These are phyloP conservation scores for Apostichopus japonicus DNA, from an alignment of 35 echinoderm and acorn worm genomes.

Conservation along the genomic window DNA sequence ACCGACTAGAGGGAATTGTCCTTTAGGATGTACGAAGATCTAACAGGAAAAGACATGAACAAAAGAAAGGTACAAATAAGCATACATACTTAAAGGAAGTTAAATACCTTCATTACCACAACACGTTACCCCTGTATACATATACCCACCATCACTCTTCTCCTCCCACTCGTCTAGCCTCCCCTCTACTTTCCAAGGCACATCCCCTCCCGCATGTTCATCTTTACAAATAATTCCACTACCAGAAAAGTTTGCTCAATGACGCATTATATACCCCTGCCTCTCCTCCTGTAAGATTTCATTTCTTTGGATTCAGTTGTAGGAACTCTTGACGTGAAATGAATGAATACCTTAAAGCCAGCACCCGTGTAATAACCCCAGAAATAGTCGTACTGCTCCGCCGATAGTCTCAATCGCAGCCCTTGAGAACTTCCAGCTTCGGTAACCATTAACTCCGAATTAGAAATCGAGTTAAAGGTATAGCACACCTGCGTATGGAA, in stretches of 20 bases:
- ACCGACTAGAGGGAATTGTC: constrained; percentile 33
- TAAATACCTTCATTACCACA: too few species aligned
- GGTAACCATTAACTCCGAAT: background rate
- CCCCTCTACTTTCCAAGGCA: too few species aligned
- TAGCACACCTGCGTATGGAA: constrained; percentile 11
- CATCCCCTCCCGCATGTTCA: too few species aligned
- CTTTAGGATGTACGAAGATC: constrained; percentile 9
- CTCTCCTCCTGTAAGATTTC: too few species aligned
- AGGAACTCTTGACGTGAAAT: background rate
- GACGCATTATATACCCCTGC: too few species aligned
- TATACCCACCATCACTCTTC: too few species aligned
- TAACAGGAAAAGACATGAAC: background rate
- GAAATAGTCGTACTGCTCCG: constrained; percentile 5
- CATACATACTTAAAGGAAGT: background rate
- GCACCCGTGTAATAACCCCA: constrained; percentile 23
- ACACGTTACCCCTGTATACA: too few species aligned
- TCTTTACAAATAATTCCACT: too few species aligned
- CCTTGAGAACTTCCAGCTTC: constrained; percentile 15
- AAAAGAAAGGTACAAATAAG: constrained; percentile 1
- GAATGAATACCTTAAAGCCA: constrained; percentile 44
- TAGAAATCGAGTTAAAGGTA: background rate
- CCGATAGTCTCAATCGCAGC: background rate
- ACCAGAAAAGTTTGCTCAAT: too few species aligned
- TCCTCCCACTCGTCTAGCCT: too few species aligned
- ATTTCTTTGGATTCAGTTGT: too few species aligned